These are phyloP conservation scores for Asarcornis scutulata DNA, from an alignment of 2,113 vertebrate genomes.

Conservation along the genomic window DNA sequence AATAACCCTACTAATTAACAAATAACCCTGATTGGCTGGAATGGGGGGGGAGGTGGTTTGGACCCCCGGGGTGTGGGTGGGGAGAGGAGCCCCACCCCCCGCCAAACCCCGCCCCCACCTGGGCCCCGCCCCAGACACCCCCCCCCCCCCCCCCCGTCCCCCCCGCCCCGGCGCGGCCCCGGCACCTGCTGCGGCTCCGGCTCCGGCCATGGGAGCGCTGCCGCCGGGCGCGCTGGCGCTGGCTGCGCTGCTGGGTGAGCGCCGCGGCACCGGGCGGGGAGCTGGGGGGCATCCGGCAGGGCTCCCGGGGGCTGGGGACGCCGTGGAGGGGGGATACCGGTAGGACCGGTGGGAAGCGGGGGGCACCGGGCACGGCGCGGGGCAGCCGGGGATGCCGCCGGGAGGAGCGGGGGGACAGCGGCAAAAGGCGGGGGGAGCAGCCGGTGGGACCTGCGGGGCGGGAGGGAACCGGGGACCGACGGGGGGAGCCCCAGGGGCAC, in stretches of 20 bases:
- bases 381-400: too few species aligned
- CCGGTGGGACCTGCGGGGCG: background rate
- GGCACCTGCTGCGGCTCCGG: background rate
- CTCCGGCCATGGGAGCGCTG: background rate
- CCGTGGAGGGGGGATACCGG: too few species aligned
- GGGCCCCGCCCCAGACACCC: background rate
- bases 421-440: background rate
- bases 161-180: background rate
- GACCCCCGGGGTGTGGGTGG: background rate
- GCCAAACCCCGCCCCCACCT: background rate
- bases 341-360: fast-evolving
- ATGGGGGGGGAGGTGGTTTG: background rate
- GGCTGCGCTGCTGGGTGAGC: constrained; percentile 55
- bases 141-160: background rate
- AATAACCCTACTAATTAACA: background rate
- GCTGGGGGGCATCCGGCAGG: background rate
- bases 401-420: too few species aligned
- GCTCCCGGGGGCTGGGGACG: background rate
- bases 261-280: background rate
- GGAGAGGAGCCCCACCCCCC: background rate
- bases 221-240: constrained; percentile 7
- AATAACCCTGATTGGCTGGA: background rate
- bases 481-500: too few species aligned
- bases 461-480: too few species aligned
- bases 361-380: fast-evolving